Percentiles rank a stretch among this genome's conserved stretches.
Conservation (phyloP, 2,797 vertebrate species). For the Cephalopachus bancanus region DNA sequence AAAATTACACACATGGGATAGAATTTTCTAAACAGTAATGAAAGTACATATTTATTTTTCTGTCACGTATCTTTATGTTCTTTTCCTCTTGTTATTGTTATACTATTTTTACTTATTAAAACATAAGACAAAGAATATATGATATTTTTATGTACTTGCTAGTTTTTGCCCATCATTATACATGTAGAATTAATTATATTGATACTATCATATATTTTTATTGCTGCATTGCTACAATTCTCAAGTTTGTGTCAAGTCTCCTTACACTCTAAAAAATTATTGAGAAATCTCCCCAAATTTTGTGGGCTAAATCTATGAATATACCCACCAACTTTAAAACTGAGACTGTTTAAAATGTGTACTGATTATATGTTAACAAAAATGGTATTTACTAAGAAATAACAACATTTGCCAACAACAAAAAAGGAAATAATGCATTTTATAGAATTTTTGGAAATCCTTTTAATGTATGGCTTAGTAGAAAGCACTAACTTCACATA, state of each 20-base stretch:
- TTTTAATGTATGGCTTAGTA: neutral
- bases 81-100: neutral
- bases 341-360: neutral
- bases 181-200: neutral
- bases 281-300: neutral
- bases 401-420: neutral
- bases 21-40: neutral
- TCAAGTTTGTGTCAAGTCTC: neutral
- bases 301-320: neutral
- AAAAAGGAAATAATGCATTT: neutral
- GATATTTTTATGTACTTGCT: neutral
- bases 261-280: neutral
- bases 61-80: neutral
- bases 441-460: neutral
- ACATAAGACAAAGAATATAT: neutral
- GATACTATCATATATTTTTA: conserved; percentile 29
- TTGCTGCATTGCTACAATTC: neutral
- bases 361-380: neutral
- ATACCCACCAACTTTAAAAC: neutral
- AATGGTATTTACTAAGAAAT: neutral
- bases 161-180: neutral
- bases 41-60: neutral
- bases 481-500: neutral
- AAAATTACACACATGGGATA: neutral
- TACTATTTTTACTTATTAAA: neutral